phyloP scores from a whole-genome alignment of 2,888 invertebrate species.

The Nephrotoma appendiculata region DNA sequence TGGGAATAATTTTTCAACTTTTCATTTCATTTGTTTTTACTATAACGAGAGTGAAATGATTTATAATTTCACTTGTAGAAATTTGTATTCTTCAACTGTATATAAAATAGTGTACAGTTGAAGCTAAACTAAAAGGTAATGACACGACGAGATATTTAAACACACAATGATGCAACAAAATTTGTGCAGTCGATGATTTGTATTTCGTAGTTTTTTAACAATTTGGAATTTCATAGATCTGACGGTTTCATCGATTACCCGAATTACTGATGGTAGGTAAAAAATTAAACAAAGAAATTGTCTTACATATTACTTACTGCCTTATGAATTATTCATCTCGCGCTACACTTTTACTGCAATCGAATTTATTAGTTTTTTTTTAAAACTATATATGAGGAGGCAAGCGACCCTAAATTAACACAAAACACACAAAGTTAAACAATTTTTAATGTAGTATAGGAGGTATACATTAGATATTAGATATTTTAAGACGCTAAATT shows the following conservation, averaged over 20 bases:
- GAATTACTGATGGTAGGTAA: no score
- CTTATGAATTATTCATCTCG: not conserved
- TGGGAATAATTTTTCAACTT: not conserved
- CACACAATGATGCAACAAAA: no score
- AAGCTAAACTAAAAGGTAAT: no score
- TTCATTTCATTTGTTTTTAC: not conserved
- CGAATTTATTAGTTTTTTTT: not conserved
- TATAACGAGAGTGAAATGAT: not conserved
- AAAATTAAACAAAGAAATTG: not conserved
- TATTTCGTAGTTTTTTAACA: no score
- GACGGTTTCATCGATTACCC: no score
- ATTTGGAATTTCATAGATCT: no score
- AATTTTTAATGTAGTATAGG: no score
- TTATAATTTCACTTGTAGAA: not conserved
- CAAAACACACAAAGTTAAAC: no score
- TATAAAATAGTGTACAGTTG: not conserved
- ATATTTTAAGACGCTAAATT: no score
- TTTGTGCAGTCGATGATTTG: no score
- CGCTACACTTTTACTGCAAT: not conserved
- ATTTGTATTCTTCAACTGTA: not conserved
- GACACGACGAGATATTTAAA: no score
- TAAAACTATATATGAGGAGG: not conserved
- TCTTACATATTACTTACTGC: not conserved
- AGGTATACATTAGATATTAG: no score
- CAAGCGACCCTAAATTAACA: not conserved